Evolutionary conservation across 2,113 vertebrate species (phyloP), one percentile per base, ranked within the genome.

Genomic region (Microcebus ravelobensis): DNA sequence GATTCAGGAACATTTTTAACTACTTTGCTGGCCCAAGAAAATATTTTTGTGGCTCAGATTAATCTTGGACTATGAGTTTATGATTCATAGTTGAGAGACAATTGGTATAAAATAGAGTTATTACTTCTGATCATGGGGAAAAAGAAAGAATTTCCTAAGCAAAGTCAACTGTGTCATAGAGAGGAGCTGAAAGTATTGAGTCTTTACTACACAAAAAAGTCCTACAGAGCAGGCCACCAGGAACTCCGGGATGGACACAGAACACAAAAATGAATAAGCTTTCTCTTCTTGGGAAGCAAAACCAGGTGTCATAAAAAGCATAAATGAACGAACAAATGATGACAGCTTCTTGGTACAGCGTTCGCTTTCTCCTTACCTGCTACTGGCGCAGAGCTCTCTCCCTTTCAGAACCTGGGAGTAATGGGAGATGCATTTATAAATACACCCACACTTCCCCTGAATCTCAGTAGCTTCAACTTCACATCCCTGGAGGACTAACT

Each of bases 401-500:
- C 0, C 52, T 92, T 81, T 68, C 74, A 84, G 82, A 76, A 11
- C 57, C 63, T 0, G 21, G 36, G 80, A 74, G 65, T 9, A 45
- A 48, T 1, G 23, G 67, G 20, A 95, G 87, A 48, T 14, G 3
- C 80, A 21, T 74, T 84, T 88, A 76, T 48, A 96, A 92, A 94
- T 36, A 93, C 96, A 94, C 76, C 65, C 68, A 93, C 92, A 23
- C 85, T 91, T 42, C 52, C 52, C 0, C 1, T 3, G 39, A 79
- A 42, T 25, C 87, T 63, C 39, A 21, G 94, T 9, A 61, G 76
- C 76, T 68, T 65, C 59, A n/a, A 55, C 55, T 71, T 80, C 42
- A 25, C 87, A 12, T 59, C 82, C 92, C 90, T 6, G 3, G 59
- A 93, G 90, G 17, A 92, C 87, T 76, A 94, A 95, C 94, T 57